Conservation (phyloP, 2,797 vertebrate genomes). For the Pempheris klunzingeri region DNA sequence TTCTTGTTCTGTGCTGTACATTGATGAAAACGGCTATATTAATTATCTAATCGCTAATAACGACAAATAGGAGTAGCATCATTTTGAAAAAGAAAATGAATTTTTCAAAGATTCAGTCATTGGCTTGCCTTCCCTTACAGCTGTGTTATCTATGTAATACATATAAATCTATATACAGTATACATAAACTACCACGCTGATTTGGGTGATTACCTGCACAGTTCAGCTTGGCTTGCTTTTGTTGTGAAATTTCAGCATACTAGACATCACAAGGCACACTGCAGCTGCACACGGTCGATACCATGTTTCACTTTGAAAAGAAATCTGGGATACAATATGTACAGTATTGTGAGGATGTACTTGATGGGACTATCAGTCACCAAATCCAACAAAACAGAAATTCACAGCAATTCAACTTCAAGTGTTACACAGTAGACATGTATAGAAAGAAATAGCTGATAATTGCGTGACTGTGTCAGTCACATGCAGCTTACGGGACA, state of each 20-base stretch:
- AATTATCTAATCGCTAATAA: background rate
- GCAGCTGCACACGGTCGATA: background rate
- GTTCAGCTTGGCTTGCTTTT: background rate
- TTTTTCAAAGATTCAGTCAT: too few relatives aligned
- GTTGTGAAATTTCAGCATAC: background rate
- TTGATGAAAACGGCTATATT: background rate
- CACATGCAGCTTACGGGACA: background rate
- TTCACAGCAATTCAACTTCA: background rate
- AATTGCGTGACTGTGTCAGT: background rate
- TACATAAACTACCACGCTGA: background rate
- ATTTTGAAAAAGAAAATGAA: constrained; percentile 3
- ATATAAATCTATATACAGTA: too few relatives aligned
- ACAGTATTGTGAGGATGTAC: background rate
- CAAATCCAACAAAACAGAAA: constrained; percentile 14
- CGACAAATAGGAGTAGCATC: background rate
- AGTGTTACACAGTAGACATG: background rate
- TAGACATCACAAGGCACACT: background rate
- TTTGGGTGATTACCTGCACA: background rate
- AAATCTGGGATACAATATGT: background rate
- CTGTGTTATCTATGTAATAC: background rate
- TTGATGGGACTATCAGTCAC: constrained; percentile 6
- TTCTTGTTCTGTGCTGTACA: background rate
- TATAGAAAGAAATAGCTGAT: background rate
- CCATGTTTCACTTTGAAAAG: background rate
- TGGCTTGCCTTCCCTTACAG: background rate